phyloP scores from a whole-genome alignment of 2,797 vertebrate genomes.

The Coendou prehensilis region DNA sequence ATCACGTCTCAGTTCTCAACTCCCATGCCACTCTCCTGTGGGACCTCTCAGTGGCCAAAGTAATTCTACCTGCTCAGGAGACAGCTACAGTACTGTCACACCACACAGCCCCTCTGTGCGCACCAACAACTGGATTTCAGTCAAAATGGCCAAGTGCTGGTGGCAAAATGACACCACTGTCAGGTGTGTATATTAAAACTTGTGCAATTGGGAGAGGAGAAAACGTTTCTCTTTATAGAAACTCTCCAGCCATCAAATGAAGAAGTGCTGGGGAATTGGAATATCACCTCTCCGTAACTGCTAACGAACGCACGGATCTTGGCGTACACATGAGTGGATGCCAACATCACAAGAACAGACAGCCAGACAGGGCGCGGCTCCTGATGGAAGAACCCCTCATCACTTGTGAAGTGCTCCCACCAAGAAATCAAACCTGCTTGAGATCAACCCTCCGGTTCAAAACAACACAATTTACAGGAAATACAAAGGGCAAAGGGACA shows the following conservation, averaged over 20 bases:
- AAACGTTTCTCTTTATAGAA: constrained; percentile 33
- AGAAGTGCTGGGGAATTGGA: not conserved
- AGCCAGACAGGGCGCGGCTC: not conserved
- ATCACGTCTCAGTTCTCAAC: not conserved
- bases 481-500: not conserved
- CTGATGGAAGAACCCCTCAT: not conserved
- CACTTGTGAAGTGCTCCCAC: not conserved
- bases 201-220: constrained; percentile 8
- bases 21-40: not conserved
- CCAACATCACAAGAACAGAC: constrained; percentile 47
- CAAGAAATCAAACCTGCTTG: not conserved
- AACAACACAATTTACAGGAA: constrained; percentile 60
- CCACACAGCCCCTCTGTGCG: not conserved
- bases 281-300: constrained; percentile 44
- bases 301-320: constrained; percentile 58
- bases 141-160: not conserved
- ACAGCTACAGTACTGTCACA: not conserved
- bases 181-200: not conserved
- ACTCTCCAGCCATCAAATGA: not conserved
- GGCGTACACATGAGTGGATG: not conserved
- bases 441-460: constrained; percentile 51
- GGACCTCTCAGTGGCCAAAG: not conserved
- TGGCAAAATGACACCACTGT: not conserved
- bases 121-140: not conserved
- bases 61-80: not conserved